Percentiles rank a stretch among this genome's conserved stretches.
These are phyloP conservation scores for Berghia stephanieae DNA, from an alignment of 1,140 invertebrate species.

Conservation along the genomic window DNA sequence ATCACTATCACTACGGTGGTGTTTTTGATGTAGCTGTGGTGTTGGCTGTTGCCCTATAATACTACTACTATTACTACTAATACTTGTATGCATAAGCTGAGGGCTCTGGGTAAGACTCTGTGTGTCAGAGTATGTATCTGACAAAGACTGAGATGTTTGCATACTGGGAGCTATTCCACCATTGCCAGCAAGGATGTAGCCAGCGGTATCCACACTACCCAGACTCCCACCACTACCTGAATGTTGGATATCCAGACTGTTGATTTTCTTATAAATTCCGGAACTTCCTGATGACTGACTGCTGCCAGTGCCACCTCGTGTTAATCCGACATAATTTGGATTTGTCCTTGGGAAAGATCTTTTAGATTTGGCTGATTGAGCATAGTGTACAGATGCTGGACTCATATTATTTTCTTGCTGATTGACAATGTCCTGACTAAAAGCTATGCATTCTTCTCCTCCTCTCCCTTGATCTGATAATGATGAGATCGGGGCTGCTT, in stretches of 20 bases:
- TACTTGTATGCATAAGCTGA: too few relatives aligned
- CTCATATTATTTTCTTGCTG: slow-evolving; percentile 57
- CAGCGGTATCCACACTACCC: slow-evolving; percentile 29
- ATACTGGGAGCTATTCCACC: slow-evolving; percentile 27
- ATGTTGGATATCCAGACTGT: slow-evolving; percentile 39
- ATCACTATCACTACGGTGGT: slow-evolving; percentile 54
- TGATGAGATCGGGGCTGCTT: slow-evolving; percentile 50
- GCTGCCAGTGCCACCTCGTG: slow-evolving; percentile 36
- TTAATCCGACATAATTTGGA: slow-evolving; percentile 62
- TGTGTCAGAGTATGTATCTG: slow-evolving; percentile 35
- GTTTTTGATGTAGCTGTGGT: slow-evolving; percentile 20
- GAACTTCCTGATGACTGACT: slow-evolving; percentile 31
- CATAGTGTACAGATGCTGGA: slow-evolving; percentile 41
- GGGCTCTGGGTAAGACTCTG: slow-evolving; percentile 19
- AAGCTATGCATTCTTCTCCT: slow-evolving; percentile 55
- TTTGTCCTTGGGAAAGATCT: slow-evolving; percentile 65
- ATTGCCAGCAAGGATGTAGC: slow-evolving; percentile 29
- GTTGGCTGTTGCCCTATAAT: slow-evolving; percentile 13
- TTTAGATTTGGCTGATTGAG: slow-evolving; percentile 50
- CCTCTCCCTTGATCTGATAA: too few relatives aligned
- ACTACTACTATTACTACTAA: slow-evolving; percentile 10
- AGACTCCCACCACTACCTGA: slow-evolving; percentile 38
- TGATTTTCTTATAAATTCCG: slow-evolving; percentile 55
- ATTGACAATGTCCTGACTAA: slow-evolving; percentile 60
- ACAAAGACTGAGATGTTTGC: slow-evolving; percentile 51